Percentiles rank a stretch among this genome's conserved stretches.
phyloP scores from a whole-genome alignment of 2,113 vertebrate species.

The Eira barbara region DNA sequence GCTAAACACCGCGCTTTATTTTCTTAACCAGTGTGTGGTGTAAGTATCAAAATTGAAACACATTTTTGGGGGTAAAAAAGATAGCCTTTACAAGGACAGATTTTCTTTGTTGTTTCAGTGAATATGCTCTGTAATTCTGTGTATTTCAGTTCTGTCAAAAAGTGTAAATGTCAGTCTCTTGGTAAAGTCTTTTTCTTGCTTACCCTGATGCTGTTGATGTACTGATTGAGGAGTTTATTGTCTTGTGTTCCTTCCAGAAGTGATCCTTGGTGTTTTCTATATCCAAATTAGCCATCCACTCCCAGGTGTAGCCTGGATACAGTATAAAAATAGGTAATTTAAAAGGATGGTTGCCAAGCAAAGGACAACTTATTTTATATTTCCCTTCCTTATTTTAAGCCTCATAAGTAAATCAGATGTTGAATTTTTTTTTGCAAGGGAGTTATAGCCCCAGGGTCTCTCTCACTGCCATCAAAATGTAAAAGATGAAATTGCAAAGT shows the following conservation, averaged over 20 bases:
- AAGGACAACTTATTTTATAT: conserved; percentile 31
- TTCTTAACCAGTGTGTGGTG: conserved; percentile 78
- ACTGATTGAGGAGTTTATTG: conserved; percentile 4
- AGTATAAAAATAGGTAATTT: conserved; percentile 19
- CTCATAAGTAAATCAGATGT: conserved; percentile 39
- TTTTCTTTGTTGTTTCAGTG: conserved; percentile 61
- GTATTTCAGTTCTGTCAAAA: conserved; percentile 58
- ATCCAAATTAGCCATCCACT: conserved; percentile 27
- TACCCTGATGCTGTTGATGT: conserved; percentile 44
- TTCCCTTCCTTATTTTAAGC: conserved; percentile 39
- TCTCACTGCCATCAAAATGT: conserved; percentile 54
- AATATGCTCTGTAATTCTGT: conserved; percentile 54
- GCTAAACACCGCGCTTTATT: conserved; percentile 79
- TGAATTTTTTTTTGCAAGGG: conserved; percentile 29
- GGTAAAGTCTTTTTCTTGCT: conserved; percentile 62
- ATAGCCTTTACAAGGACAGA: conserved; percentile 54
- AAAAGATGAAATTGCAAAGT: conserved; percentile 35
- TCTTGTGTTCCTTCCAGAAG: conserved; percentile 52
- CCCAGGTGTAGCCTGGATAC: conserved; percentile 24
- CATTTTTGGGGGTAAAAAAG: conserved; percentile 8
- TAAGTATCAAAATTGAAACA: conserved; percentile 66
- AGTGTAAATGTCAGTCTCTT: conserved; percentile 44
- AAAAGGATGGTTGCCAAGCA: conserved; percentile 44
- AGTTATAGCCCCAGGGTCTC: neutral
- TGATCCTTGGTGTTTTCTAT: conserved; percentile 54